Percentiles rank a stretch among this genome's conserved stretches.
Evolutionary conservation across 1,140 invertebrate species (phyloP).

Genomic region (Hycleus phaleratus): DNA sequence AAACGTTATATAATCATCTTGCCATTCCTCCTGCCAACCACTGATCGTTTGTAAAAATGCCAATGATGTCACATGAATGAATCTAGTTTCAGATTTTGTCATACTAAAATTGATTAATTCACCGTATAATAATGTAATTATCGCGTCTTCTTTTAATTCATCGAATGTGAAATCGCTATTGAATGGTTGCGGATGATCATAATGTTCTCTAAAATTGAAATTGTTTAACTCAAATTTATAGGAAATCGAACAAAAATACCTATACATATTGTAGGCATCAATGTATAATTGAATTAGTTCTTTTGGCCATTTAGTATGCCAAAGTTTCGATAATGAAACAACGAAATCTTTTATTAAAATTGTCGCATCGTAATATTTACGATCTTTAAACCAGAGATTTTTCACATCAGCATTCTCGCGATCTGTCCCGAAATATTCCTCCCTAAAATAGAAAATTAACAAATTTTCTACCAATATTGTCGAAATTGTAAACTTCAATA

Average conservation of each 20-base stretch:
- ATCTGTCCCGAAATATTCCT: slow-evolving; percentile 57
- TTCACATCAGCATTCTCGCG: slow-evolving; percentile 56
- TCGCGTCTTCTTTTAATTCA: slow-evolving; percentile 48
- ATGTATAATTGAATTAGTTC: slow-evolving; percentile 52
- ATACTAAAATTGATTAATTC: slow-evolving; percentile 44
- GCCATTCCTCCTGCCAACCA: slow-evolving; percentile 40
- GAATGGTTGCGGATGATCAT: slow-evolving; percentile 46
- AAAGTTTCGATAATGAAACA: slow-evolving; percentile 50
- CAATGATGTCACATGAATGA: slow-evolving; percentile 19
- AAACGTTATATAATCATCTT: slow-evolving; percentile 39
- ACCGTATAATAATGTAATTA: slow-evolving; percentile 54
- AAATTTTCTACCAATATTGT: too few species aligned
- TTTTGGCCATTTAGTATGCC: slow-evolving; percentile 56
- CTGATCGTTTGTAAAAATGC: slow-evolving; percentile 36
- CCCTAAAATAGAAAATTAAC: slow-evolving; percentile 3
- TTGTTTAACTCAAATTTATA: background rate
- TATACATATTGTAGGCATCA: slow-evolving; percentile 49
- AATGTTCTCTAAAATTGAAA: slow-evolving; percentile 42
- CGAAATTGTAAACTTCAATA: background rate
- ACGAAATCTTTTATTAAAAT: slow-evolving; percentile 54
- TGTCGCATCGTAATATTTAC: slow-evolving; percentile 49
- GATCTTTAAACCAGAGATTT: slow-evolving; percentile 52
- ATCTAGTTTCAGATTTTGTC: background rate
- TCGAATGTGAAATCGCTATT: slow-evolving; percentile 44
- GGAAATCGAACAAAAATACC: slow-evolving; percentile 29